Conservation (phyloP, 35 echinoderm and acorn worm genomes). For the Heliocidaris erythrogramma region DNA sequence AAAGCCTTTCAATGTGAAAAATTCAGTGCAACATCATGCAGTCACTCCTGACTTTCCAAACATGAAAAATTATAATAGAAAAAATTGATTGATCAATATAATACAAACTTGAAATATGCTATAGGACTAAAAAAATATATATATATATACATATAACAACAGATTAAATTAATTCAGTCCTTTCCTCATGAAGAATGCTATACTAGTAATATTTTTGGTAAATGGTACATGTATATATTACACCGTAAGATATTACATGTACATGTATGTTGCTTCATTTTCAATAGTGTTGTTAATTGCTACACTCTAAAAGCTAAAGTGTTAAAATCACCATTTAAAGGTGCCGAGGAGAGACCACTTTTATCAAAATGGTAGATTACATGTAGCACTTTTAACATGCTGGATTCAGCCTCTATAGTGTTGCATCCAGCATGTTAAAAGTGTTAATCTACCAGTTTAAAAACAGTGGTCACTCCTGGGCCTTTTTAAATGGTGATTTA, state of each 20-base stretch:
- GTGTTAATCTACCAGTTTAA: too few species aligned
- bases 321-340: too few species aligned
- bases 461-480: too few species aligned
- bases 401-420: too few species aligned
- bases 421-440: too few species aligned
- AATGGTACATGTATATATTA: background rate
- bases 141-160: too few species aligned
- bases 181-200: background rate
- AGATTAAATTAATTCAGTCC: too few species aligned
- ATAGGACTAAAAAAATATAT: background rate
- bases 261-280: background rate
- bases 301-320: background rate
- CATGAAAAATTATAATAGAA: background rate
- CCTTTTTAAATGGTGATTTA: too few species aligned
- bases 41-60: background rate
- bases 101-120: background rate
- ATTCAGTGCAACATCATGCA: background rate
- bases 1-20: background rate
- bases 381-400: too few species aligned
- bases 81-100: background rate
- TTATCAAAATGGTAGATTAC: too few species aligned
- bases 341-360: too few species aligned
- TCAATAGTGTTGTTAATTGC: background rate
- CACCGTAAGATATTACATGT: background rate
- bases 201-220: background rate